phyloP scores from a whole-genome alignment of 1,140 invertebrate species.

The Condylostylus longicornis region DNA sequence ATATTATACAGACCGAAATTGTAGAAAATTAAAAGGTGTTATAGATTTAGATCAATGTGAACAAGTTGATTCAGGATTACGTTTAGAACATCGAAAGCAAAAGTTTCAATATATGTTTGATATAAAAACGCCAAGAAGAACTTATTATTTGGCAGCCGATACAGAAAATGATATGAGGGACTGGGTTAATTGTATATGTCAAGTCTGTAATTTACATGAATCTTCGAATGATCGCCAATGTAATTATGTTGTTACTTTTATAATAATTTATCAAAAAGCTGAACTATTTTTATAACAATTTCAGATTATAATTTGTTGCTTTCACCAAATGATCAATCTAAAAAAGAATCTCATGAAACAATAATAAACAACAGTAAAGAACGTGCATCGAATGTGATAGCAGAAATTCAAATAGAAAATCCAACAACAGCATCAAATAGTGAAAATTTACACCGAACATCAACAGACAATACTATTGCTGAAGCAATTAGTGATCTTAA shows the following conservation, averaged over 20 bases:
- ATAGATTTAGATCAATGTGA: slow-evolving; percentile 92
- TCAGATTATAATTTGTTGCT: slow-evolving; percentile 1
- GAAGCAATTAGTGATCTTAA: background rate
- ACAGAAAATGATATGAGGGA: slow-evolving; percentile 82
- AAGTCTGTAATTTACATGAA: slow-evolving; percentile 72
- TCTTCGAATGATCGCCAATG: slow-evolving; percentile 24
- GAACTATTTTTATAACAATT: slow-evolving; percentile 3
- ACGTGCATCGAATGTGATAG: too few relatives aligned
- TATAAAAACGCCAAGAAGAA: slow-evolving; percentile 71
- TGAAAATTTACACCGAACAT: background rate
- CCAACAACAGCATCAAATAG: slow-evolving; percentile 1
- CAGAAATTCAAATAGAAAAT: slow-evolving; percentile 6
- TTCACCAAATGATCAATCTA: background rate
- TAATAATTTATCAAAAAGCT: background rate
- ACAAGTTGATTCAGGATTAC: slow-evolving; percentile 79
- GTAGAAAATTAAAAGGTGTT: slow-evolving; percentile 72
- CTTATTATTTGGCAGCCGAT: slow-evolving; percentile 83
- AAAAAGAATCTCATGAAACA: slow-evolving; percentile 5
- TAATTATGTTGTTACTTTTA: slow-evolving; percentile 8
- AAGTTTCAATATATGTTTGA: slow-evolving; percentile 78
- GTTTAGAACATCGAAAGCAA: slow-evolving; percentile 62
- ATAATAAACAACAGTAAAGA: slow-evolving; percentile 22
- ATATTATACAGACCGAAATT: slow-evolving; percentile 79
- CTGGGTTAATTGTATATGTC: slow-evolving; percentile 88
- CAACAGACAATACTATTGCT: background rate